phyloP scores from a whole-genome alignment of 1,140 invertebrate genomes.

The Ips typographus region DNA sequence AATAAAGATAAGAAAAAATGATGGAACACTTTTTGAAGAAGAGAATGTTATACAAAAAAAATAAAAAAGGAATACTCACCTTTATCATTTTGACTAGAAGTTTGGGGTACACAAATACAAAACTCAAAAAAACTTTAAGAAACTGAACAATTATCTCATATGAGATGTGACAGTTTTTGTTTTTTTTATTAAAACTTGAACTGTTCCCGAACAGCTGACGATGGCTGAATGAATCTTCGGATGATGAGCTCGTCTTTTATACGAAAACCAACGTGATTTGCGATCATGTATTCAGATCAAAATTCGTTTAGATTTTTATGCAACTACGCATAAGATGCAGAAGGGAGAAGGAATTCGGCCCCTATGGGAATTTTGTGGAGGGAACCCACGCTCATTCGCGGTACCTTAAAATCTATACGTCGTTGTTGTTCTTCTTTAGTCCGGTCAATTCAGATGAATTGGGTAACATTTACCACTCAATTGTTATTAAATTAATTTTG shows the following conservation, averaged over 20 bases:
- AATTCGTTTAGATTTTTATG: slow-evolving; percentile 50
- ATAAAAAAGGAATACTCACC: slow-evolving; percentile 4
- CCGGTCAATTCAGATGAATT: background rate
- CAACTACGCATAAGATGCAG: slow-evolving; percentile 41
- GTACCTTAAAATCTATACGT: background rate
- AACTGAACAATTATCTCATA: background rate
- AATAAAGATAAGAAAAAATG: too few species aligned
- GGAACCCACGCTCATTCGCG: slow-evolving; percentile 1
- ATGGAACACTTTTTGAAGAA: too few species aligned
- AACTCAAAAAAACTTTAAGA: background rate
- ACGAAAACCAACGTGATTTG: slow-evolving; percentile 55
- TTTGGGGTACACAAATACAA: background rate
- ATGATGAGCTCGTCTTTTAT: slow-evolving; percentile 57
- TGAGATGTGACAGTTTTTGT: background rate
- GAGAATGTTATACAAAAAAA: background rate
- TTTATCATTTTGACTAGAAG: slow-evolving; percentile 12
- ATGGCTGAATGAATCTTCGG: slow-evolving; percentile 56
- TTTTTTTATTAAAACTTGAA: background rate
- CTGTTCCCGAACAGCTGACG: slow-evolving; percentile 28
- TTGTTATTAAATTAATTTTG: background rate
- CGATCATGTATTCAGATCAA: slow-evolving; percentile 59
- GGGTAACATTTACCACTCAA: background rate
- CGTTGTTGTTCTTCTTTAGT: background rate
- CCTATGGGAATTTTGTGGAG: slow-evolving; percentile 24
- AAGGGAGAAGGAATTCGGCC: slow-evolving; percentile 30